phyloP scores from a whole-genome alignment of 2,797 vertebrate species.

The Heterohyrax brucei region DNA sequence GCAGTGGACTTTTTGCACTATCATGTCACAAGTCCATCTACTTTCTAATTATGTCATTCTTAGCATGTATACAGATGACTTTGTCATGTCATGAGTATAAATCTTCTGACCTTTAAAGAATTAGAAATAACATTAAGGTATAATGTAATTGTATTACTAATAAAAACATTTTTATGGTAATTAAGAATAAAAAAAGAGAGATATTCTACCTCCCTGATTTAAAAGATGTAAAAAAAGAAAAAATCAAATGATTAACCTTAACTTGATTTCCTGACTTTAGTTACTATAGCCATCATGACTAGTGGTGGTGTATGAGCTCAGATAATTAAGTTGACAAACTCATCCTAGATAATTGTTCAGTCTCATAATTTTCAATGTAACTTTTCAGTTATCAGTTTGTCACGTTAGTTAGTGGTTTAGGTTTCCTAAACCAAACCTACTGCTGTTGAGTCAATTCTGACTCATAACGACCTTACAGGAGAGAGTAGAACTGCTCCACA shows the following conservation, averaged over 20 bases:
- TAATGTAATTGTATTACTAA: not conserved
- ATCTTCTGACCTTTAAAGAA: conserved; percentile 45
- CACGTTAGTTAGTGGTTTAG: not conserved
- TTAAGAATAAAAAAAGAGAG: not conserved
- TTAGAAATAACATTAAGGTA: not conserved
- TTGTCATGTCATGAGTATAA: not conserved
- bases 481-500: no score
- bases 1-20: not conserved
- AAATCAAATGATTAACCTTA: not conserved
- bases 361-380: not conserved
- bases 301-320: not conserved
- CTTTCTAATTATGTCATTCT: conserved; percentile 1
- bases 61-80: not conserved
- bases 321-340: no score
- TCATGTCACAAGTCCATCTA: not conserved
- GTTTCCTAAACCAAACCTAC: not conserved
- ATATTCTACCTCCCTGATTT: conserved; percentile 23
- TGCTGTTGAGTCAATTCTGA: no score
- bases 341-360: no score
- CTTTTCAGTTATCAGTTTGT: conserved; percentile 7
- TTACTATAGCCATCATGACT: not conserved
- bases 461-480: no score
- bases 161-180: not conserved
- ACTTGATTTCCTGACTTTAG: conserved; percentile 32
- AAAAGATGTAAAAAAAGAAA: not conserved